phyloP scores from a whole-genome alignment of 2,888 invertebrate genomes.

The Eueremaeus valkanovi region DNA sequence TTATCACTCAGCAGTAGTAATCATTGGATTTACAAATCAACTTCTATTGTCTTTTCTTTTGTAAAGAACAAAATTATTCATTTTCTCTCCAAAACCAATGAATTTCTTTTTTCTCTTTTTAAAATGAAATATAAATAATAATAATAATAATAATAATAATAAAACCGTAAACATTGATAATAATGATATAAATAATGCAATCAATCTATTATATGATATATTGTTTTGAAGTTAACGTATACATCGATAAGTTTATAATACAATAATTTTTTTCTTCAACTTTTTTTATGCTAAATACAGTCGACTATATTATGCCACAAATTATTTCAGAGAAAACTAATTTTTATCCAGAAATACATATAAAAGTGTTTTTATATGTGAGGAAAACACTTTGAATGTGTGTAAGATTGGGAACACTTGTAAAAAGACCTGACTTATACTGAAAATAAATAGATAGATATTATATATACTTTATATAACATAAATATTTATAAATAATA shows the following conservation, averaged over 20 bases:
- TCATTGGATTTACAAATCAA: slow-evolving; percentile 18
- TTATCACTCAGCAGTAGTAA: not conserved
- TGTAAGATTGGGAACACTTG: not conserved
- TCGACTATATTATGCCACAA: not conserved
- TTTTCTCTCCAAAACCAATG: not conserved
- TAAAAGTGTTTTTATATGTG: no score
- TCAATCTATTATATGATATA: not conserved
- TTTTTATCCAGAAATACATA: not conserved
- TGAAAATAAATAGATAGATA: not conserved
- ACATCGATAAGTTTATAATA: not conserved
- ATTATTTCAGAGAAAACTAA: not conserved
- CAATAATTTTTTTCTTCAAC: not conserved
- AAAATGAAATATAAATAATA: not conserved
- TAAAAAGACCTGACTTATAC: not conserved
- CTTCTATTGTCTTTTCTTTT: not conserved
- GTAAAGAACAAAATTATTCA: no score
- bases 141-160: not conserved
- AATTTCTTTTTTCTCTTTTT: not conserved
- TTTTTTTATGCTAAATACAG: not conserved
- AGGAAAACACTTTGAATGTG: no score
- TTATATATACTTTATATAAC: not conserved
- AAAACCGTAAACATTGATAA: not conserved
- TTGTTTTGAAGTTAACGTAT: not conserved
- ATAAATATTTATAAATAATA: not conserved
- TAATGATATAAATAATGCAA: not conserved